phyloP scores from a whole-genome alignment of 2,797 vertebrate species.

The Lepilemur septentrionalis region DNA sequence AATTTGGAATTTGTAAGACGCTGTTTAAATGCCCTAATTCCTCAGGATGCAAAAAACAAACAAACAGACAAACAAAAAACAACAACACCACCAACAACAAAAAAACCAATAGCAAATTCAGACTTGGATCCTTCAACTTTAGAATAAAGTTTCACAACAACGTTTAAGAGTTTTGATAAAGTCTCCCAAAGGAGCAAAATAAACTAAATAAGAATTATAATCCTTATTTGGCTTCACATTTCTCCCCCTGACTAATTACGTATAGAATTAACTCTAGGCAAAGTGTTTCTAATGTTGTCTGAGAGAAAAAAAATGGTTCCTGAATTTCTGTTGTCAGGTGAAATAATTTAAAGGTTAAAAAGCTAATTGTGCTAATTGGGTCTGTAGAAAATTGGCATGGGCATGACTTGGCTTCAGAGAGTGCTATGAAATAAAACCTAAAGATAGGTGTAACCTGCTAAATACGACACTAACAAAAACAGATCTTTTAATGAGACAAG shows the following conservation, averaged over 20 bases:
- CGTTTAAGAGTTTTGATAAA: neutral
- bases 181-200: neutral
- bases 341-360: constrained; percentile 36
- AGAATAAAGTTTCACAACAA: neutral
- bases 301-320: neutral
- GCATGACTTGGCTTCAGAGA: constrained; percentile 12
- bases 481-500: constrained; percentile 15
- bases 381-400: neutral
- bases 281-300: constrained; percentile 2
- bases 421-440: neutral
- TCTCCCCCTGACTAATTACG: neutral
- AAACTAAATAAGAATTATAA: neutral
- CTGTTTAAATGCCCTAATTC: neutral
- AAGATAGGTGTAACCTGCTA: neutral
- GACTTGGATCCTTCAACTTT: neutral
- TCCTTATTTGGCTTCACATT: neutral
- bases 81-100: too few relatives aligned
- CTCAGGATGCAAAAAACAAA: neutral
- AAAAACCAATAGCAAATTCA: neutral
- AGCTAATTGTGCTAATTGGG: constrained; percentile 30
- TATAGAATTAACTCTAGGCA: neutral
- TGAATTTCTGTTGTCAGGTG: constrained; percentile 38
- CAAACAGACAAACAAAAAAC: neutral
- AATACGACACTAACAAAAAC: neutral
- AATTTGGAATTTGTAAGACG: neutral